Conservation (phyloP, 2,113 vertebrate species). For the Camelus dromedarius region DNA sequence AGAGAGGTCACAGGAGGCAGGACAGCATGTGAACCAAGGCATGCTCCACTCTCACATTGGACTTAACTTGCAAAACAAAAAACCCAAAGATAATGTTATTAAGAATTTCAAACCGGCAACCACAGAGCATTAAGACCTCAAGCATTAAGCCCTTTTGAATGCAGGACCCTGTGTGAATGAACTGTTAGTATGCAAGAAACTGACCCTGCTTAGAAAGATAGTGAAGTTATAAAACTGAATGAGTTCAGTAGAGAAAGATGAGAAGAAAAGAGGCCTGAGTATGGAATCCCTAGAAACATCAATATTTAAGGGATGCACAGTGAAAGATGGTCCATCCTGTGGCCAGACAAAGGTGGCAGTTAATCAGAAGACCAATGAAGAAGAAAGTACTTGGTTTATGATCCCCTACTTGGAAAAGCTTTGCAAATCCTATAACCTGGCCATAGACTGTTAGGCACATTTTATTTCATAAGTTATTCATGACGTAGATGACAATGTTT, state of each 20-base stretch:
- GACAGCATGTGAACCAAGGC: background rate
- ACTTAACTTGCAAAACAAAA: background rate
- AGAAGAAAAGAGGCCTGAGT: background rate
- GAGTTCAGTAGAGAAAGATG: background rate
- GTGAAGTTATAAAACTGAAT: background rate
- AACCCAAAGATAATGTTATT: background rate
- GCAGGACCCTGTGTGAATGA: background rate
- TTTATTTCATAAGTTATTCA: constrained; percentile 26
- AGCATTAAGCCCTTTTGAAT: background rate
- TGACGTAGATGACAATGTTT: background rate
- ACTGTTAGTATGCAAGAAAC: background rate
- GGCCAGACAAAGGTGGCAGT: background rate
- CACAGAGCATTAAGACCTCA: background rate
- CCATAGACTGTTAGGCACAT: background rate
- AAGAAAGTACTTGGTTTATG: background rate
- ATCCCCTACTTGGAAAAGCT: background rate
- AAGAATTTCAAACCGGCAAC: background rate
- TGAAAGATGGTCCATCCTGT: background rate
- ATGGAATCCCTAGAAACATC: background rate
- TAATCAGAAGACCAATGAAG: background rate
- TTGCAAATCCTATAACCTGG: background rate
- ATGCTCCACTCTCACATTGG: background rate
- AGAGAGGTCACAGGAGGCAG: background rate
- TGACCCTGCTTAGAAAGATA: background rate
- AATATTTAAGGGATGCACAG: background rate